A percentile compares a stretch with the other conserved stretches of the same genome.
Conservation (phyloP, 2,797 vertebrate species). For the Crenichthys baileyi region DNA sequence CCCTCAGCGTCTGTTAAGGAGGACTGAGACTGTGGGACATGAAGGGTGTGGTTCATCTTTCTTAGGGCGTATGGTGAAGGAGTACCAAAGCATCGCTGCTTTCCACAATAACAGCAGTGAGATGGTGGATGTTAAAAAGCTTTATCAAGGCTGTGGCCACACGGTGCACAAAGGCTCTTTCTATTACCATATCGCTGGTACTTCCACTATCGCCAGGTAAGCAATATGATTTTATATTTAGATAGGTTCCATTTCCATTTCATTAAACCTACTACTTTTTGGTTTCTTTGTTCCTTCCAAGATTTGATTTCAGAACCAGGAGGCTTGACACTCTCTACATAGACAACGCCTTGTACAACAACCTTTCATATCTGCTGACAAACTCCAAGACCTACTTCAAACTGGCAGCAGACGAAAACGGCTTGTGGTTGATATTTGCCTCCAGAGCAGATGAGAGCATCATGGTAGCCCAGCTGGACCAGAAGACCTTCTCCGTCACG, state of each 20-base stretch:
- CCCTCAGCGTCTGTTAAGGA: too few species aligned
- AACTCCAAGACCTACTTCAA: conserved; percentile 98
- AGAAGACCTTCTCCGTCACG: conserved; percentile 85
- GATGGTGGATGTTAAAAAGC: conserved; percentile 83
- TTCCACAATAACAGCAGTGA: conserved; percentile 84
- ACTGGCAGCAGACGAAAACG: conserved; percentile 90
- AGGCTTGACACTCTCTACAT: conserved; percentile 79
- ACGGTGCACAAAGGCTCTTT: conserved; percentile 87
- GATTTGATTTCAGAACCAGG: conserved; percentile 83
- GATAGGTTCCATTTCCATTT: background rate
- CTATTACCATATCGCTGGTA: conserved; percentile 93
- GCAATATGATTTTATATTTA: conserved; percentile 4
- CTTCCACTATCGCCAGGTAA: conserved; percentile 88
- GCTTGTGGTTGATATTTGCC: conserved; percentile 94
- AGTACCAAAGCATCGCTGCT: conserved; percentile 84
- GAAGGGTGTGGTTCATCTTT: background rate
- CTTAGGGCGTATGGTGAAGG: conserved; percentile 87
- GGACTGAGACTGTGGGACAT: too few species aligned
- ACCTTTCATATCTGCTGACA: conserved; percentile 89
- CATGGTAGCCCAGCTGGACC: conserved; percentile 87
- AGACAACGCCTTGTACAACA: conserved; percentile 86
- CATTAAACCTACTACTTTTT: background rate
- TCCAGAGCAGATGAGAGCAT: conserved; percentile 88
- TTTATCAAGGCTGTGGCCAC: conserved; percentile 93
- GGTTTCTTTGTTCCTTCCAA: conserved; percentile 57